Base-by-base conservation (phyloP, 2,797 vertebrate species). In the Chrysolophus pictus region DNA sequence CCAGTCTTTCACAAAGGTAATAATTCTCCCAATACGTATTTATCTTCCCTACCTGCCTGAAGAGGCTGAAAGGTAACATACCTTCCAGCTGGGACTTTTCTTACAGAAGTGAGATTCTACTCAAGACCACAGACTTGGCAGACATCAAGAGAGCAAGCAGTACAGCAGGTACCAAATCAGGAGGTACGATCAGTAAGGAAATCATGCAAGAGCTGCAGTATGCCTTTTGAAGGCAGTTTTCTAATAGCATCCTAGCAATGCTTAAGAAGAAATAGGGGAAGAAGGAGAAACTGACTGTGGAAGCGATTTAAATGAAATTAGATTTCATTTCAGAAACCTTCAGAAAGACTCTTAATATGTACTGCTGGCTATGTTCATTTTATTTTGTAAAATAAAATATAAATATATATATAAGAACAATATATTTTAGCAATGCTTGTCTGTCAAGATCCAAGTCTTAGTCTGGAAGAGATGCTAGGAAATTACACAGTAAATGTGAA, bases 81-180 rank as follows among this genome's bases (percentile, higher is more conserved):
- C 31, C 60, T 92, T 56, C 88, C 73, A 59, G 87, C 77, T 46
- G 41, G 75, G 23, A 80, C 64, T 68, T 80, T 94, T 72, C 71
- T 95, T 64, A 79, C 19, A 83, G 39, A 93, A 94, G 59, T 59
- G 88, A 95, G 89, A 95, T 91, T 63, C 88, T 88, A 97, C 94
- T 91, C 94, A 96, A 94, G 96, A 68, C 88, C 73, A 92, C 93
- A 95, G 94, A 96, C 96, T 93, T 85, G 97, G 96, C 87, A 85
- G 96, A 92, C 94, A 97, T 82, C 44, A 91, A 84, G 88, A 93
- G 97, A 96, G 97, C 94, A 95, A 96, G 90, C 94, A 93, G 95
- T 65, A 94, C 15, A 97, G 96, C 97, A 96, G 98, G 95, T 97
- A 97, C 97, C 93, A 94, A 98, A 97, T 75, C 95, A 96, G 95